phyloP scores from a whole-genome alignment of 2,113 vertebrate genomes.

The Microcebus murinus region DNA sequence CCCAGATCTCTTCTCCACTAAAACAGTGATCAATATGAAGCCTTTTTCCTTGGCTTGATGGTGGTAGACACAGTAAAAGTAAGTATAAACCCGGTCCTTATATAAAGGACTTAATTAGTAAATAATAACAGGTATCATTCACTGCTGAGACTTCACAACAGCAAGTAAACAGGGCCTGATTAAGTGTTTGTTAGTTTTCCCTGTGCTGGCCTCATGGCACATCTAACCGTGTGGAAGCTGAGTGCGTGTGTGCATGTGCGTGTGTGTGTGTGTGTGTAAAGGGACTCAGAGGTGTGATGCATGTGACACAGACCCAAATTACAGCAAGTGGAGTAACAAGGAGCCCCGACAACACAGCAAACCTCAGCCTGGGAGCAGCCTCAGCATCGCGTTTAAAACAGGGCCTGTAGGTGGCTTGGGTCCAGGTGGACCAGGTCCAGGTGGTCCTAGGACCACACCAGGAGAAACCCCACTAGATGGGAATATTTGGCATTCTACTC shows the following conservation, averaged over 20 bases:
- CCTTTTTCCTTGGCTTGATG: neutral
- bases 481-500: constrained; percentile 38
- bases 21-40: neutral
- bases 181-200: neutral
- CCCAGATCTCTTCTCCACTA: neutral
- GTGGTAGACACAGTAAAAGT: neutral
- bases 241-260: neutral
- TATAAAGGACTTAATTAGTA: neutral
- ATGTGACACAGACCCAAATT: neutral
- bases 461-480: neutral
- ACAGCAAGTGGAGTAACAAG: neutral
- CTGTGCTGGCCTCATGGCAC: accelerated
- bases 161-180: neutral
- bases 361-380: neutral
- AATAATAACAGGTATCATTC: neutral
- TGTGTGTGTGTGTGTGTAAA: neutral
- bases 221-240: neutral
- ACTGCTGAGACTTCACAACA: neutral
- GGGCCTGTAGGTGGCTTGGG: neutral
- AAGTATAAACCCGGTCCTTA: neutral
- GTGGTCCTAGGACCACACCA: neutral
- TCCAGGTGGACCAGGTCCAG: neutral
- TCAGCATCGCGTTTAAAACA: neutral
- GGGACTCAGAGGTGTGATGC: no score
- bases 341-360: neutral